phyloP scores from a whole-genome alignment of 2,888 invertebrate genomes.

The Drosophila paranaensis region DNA sequence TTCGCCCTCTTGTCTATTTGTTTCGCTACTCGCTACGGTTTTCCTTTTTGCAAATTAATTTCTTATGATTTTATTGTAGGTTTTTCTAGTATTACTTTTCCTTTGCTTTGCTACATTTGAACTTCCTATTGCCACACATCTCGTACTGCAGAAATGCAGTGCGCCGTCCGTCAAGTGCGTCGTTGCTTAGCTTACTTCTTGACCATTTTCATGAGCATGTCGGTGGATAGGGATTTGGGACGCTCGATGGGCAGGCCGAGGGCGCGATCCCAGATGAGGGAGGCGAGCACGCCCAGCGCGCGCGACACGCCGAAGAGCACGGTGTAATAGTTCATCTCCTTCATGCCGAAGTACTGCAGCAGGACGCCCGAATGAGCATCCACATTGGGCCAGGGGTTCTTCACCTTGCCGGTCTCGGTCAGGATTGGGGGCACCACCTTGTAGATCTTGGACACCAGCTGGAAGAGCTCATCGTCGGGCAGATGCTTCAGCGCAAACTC shows the following conservation, averaged over 20 bases:
- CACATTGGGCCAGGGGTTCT: conserved; percentile 97
- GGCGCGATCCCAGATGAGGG: conserved; percentile 93
- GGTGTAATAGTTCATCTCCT: conserved; percentile 96
- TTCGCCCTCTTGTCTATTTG: conserved; percentile 2
- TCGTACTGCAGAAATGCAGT: conserved; percentile 25
- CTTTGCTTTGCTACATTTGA: conserved; percentile 46
- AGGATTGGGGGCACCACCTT: conserved; percentile 93
- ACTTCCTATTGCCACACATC: conserved; percentile 28
- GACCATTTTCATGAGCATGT: conserved; percentile 85
- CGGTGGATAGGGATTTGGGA: conserved; percentile 92
- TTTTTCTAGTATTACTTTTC: conserved; percentile 11
- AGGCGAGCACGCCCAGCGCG: conserved; percentile 92
- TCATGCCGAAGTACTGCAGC: conserved; percentile 93
- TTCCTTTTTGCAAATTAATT: conserved; percentile 13
- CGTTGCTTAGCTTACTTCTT: conserved; percentile 76
- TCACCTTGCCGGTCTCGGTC: conserved; percentile 93
- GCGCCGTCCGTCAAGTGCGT: conserved; percentile 18
- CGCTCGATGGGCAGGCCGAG: conserved; percentile 93
- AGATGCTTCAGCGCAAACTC: conserved; percentile 94
- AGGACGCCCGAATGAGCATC: conserved; percentile 95
- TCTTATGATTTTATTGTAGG: conserved; percentile 20
- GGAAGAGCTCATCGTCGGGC: conserved; percentile 92
- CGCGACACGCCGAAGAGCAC: conserved; percentile 95
- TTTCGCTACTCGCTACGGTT: conserved; percentile 22
- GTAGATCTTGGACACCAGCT: conserved; percentile 92